These are phyloP conservation scores for Aleiodes sp. DNA, from an alignment of 1,140 invertebrate genomes.

Conservation along the genomic window DNA sequence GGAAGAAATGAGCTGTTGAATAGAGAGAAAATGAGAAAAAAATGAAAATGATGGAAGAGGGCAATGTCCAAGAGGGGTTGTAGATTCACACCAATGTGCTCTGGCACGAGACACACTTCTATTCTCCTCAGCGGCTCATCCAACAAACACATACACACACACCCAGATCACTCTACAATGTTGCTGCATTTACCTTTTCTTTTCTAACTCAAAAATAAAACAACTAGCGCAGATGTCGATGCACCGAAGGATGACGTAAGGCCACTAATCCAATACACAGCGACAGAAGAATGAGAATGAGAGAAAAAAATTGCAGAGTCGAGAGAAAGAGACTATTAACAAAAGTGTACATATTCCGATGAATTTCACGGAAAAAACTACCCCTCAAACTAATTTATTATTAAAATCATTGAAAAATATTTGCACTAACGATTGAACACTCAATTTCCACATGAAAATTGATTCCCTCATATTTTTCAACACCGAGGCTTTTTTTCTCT, in stretches of 20 bases:
- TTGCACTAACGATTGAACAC: no score
- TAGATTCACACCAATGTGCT: slow-evolving; percentile 9
- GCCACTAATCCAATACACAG: slow-evolving; percentile 6
- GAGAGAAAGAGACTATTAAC: background rate
- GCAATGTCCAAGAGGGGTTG: slow-evolving; percentile 45
- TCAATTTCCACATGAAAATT: no score
- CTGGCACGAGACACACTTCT: slow-evolving; percentile 22
- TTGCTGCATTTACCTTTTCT: background rate
- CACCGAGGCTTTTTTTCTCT: no score
- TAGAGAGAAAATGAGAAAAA: background rate
- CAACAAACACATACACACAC: no score
- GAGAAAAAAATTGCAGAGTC: background rate
- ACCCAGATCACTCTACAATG: background rate
- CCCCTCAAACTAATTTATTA: no score
- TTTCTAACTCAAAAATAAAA: slow-evolving; percentile 10
- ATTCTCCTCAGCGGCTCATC: background rate
- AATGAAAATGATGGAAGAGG: slow-evolving; percentile 22
- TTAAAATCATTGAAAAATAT: no score
- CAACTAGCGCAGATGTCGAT: slow-evolving; percentile 20
- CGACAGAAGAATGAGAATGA: background rate
- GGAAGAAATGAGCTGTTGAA: background rate
- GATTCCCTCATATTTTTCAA: no score
- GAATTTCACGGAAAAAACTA: no score
- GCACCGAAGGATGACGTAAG: slow-evolving; percentile 23
- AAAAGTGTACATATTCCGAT: no score